Evolutionary conservation across 2,888 invertebrate genomes (phyloP), one percentile per base, ranked within the genome.

Genomic region (Troglohyphantes excavatus): DNA sequence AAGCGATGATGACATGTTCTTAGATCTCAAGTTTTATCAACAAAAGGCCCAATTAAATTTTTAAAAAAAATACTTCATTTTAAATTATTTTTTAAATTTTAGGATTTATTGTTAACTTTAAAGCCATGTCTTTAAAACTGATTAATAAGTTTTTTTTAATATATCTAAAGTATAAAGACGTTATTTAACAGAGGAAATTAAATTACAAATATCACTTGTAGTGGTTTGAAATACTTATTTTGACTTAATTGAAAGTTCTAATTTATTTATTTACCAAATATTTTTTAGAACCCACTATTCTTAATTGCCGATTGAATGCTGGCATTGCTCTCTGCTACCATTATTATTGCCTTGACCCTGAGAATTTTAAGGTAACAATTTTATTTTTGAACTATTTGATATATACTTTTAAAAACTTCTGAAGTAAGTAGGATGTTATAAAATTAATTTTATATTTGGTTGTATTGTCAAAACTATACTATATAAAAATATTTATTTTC

Each of bases 251-350:
- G 39, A 39, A 3, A 39, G 0, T 53, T 33, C 11, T 46, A 13
- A 46, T 46, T 53, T 1, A 43, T 9, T 72, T 29, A 9, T 29
- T 46, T 75, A 1, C n/a, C n/a, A n/a, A n/a, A n/a, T n/a, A n/a
- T n/a, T 29, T 67, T 75, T 17, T 29, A 88, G 88, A 61, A 26
- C 21, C 9, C 0, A 75, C 88, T 27, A n/a, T 26, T 11, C 39
- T 90, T 19, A 84, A 90, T 19, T 90, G 90, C n/a, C 65, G 76
- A 26, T 70, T 84, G 29, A 90, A 84, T 78, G 83, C 84, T 63
- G 90, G 76, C 19, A 83, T 90, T 67, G 78, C 84, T 1, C 63
- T 59, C 29, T 81, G 81, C 21, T 39, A 76, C 27, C 46, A 59
- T 27, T n/a, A 27, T 53, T 79, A 23, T 46, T 27, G 39, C 63